Percentiles rank a stretch among this genome's conserved stretches.
Conservation (phyloP, 2,113 vertebrate species). For the Crypturellus undulatus region DNA sequence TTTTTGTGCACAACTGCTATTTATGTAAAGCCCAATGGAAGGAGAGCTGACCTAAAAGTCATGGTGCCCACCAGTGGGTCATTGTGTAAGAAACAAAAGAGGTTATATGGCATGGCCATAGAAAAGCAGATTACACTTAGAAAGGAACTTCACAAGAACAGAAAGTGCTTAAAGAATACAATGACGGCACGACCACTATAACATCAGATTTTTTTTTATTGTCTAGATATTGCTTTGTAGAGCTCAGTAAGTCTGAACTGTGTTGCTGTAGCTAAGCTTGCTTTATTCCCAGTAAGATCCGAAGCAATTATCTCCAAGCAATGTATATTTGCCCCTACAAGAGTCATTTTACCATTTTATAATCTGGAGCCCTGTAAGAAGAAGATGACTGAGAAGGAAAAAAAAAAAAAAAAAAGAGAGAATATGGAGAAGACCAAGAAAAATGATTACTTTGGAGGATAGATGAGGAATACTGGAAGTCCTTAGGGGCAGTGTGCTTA, state of each 20-base stretch:
- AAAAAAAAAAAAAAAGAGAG: not conserved
- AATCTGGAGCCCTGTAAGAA: not conserved
- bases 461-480: not conserved
- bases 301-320: not conserved
- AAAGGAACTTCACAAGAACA: accelerated
- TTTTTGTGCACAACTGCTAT: not conserved
- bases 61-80: not conserved
- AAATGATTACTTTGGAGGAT: not conserved
- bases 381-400: not conserved
- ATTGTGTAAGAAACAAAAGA: not conserved
- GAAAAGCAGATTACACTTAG: not conserved
- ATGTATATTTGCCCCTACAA: not conserved
- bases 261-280: not conserved
- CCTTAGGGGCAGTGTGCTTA: not conserved
- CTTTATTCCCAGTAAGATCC: not conserved
- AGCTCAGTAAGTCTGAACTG: not conserved
- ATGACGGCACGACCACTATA: not conserved
- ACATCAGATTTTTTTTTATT: not conserved
- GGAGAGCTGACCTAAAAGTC: not conserved
- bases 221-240: not conserved
- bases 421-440: not conserved
- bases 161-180: not conserved
- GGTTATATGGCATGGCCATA: not conserved
- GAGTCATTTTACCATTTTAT: not conserved
- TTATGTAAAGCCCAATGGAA: not conserved